Evolutionary conservation across 1,140 invertebrate species (phyloP).

Genomic region (Zaprionus kolodkinae): DNA sequence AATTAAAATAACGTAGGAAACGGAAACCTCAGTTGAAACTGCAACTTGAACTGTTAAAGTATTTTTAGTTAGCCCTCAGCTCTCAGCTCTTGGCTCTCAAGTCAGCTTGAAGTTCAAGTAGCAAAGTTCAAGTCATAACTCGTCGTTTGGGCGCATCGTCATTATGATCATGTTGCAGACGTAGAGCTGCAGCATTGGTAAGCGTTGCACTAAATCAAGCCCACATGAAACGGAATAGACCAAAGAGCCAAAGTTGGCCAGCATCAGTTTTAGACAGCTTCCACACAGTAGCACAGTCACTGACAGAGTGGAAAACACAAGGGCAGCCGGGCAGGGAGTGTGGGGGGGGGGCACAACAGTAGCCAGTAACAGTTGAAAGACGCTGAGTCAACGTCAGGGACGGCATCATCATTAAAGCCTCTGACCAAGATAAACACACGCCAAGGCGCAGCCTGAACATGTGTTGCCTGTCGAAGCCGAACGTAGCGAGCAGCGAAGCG

Average conservation of each 20-base stretch:
- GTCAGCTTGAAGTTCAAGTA: conserved; percentile 54
- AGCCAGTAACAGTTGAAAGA: conserved; percentile 40
- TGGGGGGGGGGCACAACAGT: conserved; percentile 19
- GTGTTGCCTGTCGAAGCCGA: conserved; percentile 65
- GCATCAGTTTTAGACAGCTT: conserved; percentile 70
- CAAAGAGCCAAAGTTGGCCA: conserved; percentile 28
- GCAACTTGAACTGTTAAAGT: neutral
- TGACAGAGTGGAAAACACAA: conserved; percentile 1
- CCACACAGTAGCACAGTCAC: conserved; percentile 62
- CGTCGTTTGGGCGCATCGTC: conserved; percentile 24
- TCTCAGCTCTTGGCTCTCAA: neutral
- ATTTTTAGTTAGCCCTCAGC: conserved; percentile 14
- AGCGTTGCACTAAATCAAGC: conserved; percentile 77
- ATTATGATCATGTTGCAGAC: conserved; percentile 21
- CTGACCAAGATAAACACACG: conserved; percentile 69
- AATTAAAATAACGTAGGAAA: neutral
- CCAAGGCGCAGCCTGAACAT: conserved; percentile 67
- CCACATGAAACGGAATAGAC: conserved; percentile 56
- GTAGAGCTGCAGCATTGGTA: conserved; percentile 34
- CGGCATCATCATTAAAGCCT: conserved; percentile 53
- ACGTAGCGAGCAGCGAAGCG: conserved; percentile 21
- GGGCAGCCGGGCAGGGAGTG: no score
- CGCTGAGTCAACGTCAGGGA: conserved; percentile 45
- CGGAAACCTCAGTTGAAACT: neutral
- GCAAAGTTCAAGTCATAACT: conserved; percentile 77